These are phyloP conservation scores for Aproaerema taeniolella DNA, from an alignment of 2,888 invertebrate species.

Conservation along the genomic window DNA sequence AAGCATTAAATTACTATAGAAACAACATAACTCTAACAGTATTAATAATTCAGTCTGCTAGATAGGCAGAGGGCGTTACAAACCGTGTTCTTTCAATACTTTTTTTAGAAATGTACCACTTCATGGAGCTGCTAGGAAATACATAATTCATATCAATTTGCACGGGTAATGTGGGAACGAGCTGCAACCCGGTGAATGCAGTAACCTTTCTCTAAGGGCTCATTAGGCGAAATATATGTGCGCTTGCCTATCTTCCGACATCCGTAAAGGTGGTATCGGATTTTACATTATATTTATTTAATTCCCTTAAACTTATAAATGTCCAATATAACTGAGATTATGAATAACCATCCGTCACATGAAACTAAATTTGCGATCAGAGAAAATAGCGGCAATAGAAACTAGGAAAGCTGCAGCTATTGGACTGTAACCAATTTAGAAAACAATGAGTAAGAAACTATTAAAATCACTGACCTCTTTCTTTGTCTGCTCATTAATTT, in stretches of 20 bases:
- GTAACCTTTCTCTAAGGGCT: conserved; percentile 53
- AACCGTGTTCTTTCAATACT: conserved; percentile 35
- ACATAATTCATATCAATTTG: conserved; percentile 57
- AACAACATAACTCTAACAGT: conserved; percentile 14
- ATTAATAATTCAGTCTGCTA: conserved; percentile 35
- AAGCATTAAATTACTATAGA: conserved; percentile 13
- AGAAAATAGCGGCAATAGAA: conserved; percentile 40
- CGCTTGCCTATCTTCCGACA: conserved; percentile 27
- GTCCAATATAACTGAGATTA: too few relatives aligned
- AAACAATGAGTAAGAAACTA: conserved; percentile 43
- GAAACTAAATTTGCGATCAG: conserved; percentile 42
- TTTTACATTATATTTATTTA: conserved; percentile 31
- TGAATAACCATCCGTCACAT: too few relatives aligned
- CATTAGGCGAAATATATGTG: conserved; percentile 52
- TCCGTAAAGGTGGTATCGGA: conserved; percentile 28
- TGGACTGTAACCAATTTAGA: conserved; percentile 62
- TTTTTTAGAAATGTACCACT: conserved; percentile 38
- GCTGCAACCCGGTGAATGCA: conserved; percentile 36
- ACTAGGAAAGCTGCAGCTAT: conserved; percentile 53
- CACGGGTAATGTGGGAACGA: conserved; percentile 59
- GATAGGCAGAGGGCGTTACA: conserved; percentile 42
- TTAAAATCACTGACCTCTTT: conserved; percentile 74
- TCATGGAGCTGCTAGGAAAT: conserved; percentile 45
- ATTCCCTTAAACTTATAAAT: too few relatives aligned
- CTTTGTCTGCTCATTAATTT: conserved; percentile 73